phyloP scores from a whole-genome alignment of 2,888 invertebrate species.

The Yponomeuta cagnagella region DNA sequence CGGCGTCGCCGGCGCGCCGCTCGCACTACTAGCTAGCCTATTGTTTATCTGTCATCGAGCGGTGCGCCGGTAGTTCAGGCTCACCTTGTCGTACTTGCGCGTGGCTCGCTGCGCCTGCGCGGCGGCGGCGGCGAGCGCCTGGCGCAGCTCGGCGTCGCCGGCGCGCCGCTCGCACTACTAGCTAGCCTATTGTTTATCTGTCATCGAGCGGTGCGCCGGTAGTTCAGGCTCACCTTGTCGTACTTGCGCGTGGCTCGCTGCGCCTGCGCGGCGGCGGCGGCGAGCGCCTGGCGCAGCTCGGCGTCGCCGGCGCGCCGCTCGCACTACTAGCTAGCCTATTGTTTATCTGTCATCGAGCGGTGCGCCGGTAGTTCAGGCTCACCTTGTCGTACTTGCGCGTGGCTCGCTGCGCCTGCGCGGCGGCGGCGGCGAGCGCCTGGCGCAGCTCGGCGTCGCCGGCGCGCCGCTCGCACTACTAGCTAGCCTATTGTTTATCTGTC shows the following conservation, averaged over 20 bases:
- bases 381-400: slow-evolving; percentile 81
- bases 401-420: slow-evolving; percentile 85
- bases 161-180: slow-evolving; percentile 64
- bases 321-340: slow-evolving; percentile 38
- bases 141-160: slow-evolving; percentile 57
- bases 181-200: too few species aligned
- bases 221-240: slow-evolving; percentile 43
- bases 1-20: slow-evolving; percentile 31
- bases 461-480: slow-evolving; percentile 64
- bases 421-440: slow-evolving; percentile 82
- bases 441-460: slow-evolving; percentile 52
- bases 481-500: too few species aligned
- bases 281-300: slow-evolving; percentile 80
- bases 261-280: slow-evolving; percentile 83
- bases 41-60: too few species aligned
- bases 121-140: slow-evolving; percentile 84
- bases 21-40: slow-evolving; percentile 53
- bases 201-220: too few species aligned
- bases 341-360: too few species aligned
- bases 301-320: slow-evolving; percentile 47
- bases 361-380: background rate
- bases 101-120: slow-evolving; percentile 84
- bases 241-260: slow-evolving; percentile 86
- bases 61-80: too few species aligned
- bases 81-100: slow-evolving; percentile 79